Evolutionary conservation across 2,888 invertebrate genomes (phyloP).

Genomic region (Coelopa pilipes): DNA sequence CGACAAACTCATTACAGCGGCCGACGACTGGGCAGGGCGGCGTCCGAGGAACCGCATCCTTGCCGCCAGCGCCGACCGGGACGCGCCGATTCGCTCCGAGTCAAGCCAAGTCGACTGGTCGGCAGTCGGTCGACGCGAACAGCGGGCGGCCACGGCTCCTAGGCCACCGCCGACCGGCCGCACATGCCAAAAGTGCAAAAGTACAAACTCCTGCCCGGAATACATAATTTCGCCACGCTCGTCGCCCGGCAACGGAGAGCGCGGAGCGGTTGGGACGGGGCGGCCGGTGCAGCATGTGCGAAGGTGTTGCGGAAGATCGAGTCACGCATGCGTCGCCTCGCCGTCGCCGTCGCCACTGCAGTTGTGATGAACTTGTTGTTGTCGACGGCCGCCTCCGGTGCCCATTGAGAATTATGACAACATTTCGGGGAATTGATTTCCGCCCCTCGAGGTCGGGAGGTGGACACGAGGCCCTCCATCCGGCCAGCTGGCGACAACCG

Average conservation of each 20-base stretch:
- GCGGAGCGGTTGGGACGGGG: not conserved
- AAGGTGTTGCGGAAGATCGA: slow-evolving; percentile 26
- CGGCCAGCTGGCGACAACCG: too few relatives aligned
- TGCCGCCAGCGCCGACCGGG: slow-evolving; percentile 55
- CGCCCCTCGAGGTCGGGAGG: too few relatives aligned
- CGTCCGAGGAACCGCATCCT: slow-evolving; percentile 49
- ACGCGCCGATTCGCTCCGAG: not conserved
- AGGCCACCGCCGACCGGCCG: slow-evolving; percentile 42
- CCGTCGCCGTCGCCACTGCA: too few relatives aligned
- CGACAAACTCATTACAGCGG: slow-evolving; percentile 59
- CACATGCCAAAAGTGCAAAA: slow-evolving; percentile 62
- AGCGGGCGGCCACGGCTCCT: slow-evolving; percentile 46
- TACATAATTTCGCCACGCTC: slow-evolving; percentile 54
- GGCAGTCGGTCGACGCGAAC: slow-evolving; percentile 27
- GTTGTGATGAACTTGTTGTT: too few relatives aligned
- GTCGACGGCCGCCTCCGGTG: too few relatives aligned
- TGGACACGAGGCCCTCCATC: too few relatives aligned
- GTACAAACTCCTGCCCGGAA: slow-evolving; percentile 66
- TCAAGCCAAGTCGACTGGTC: not conserved
- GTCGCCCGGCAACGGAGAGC: not conserved
- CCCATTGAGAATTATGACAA: too few relatives aligned
- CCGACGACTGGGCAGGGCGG: slow-evolving; percentile 31
- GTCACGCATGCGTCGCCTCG: not conserved
- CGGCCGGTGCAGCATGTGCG: slow-evolving; percentile 4
- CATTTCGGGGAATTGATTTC: too few relatives aligned